Conservation (phyloP, 1,140 invertebrate genomes). For the Druon quercuslanigerum region DNA sequence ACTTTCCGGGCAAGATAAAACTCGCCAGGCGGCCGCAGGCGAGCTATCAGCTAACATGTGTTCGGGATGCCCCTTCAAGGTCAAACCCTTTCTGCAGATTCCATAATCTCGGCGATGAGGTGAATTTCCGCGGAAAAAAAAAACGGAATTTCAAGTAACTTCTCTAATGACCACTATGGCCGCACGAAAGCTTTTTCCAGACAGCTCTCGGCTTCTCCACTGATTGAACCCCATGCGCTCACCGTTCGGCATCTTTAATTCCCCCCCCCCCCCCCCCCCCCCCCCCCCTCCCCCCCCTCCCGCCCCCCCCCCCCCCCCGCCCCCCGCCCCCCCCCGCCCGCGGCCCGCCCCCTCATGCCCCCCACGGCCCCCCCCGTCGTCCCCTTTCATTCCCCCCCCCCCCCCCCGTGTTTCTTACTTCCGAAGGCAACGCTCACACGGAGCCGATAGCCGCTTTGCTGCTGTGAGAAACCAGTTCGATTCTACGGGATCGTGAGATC, state of each 20-base stretch:
- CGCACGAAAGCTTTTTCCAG: constrained; percentile 37
- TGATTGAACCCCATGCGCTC: constrained; percentile 19
- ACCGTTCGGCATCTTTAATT: constrained; percentile 14
- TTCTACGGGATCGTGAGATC: constrained; percentile 19
- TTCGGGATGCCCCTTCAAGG: neutral
- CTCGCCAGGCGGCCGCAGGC: constrained; percentile 19
- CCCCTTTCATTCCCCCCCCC: neutral
- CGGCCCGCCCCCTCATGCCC: too few relatives aligned
- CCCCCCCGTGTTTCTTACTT: constrained; percentile 1
- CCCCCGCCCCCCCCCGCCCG: too few relatives aligned
- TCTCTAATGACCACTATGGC: constrained; percentile 44
- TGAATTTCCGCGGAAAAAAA: constrained; percentile 32
- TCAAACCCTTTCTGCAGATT: neutral
- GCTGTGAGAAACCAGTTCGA: constrained; percentile 30
- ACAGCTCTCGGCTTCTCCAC: constrained; percentile 12
- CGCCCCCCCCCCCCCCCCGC: too few relatives aligned
- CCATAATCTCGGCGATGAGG: constrained; percentile 4
- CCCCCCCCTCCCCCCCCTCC: too few relatives aligned
- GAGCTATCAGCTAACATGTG: constrained; percentile 20
- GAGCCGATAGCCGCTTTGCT: neutral
- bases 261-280: too few relatives aligned
- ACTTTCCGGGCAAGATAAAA: constrained; percentile 39
- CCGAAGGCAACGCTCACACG: neutral
- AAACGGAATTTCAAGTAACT: constrained; percentile 36
- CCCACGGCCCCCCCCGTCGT: too few relatives aligned